Conservation (phyloP, 92 coral and sea anemone species). For the Pocillopora grandis region DNA sequence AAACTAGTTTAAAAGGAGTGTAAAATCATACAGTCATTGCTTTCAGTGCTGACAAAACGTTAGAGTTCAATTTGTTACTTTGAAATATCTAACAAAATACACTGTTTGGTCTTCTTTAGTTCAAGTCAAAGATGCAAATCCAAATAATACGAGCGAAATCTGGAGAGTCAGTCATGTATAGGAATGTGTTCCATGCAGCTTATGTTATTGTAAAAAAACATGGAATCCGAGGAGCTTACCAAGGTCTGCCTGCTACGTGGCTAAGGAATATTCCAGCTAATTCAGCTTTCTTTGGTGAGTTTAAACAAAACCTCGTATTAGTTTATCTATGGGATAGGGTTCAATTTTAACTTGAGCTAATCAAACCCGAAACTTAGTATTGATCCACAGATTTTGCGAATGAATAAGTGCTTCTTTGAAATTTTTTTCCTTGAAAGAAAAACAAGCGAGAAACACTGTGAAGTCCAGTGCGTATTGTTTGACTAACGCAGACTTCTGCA, state of each 20-base stretch:
- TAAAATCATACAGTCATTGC: too few relatives aligned
- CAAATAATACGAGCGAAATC: slow-evolving; percentile 86
- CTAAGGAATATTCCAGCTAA: slow-evolving; percentile 88
- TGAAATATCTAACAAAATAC: not conserved
- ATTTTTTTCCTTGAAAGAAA: too few relatives aligned
- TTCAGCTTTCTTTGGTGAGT: slow-evolving; percentile 85
- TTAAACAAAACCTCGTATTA: not conserved
- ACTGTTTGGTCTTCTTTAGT: slow-evolving; percentile 42
- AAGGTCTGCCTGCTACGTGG: slow-evolving; percentile 82
- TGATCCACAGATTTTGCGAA: too few relatives aligned
- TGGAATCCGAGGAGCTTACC: slow-evolving; percentile 83
- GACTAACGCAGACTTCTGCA: too few relatives aligned
- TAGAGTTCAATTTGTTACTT: too few relatives aligned
- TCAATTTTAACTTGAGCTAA: not conserved
- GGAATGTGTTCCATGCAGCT: slow-evolving; percentile 87
- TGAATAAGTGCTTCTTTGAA: too few relatives aligned
- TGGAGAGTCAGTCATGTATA: slow-evolving; percentile 80
- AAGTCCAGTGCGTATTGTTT: too few relatives aligned
- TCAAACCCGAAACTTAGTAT: too few relatives aligned
- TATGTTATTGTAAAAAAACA: slow-evolving; percentile 72
- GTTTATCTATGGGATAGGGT: not conserved
- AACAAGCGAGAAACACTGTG: too few relatives aligned
- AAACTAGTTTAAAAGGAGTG: too few relatives aligned
- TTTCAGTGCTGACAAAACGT: too few relatives aligned
- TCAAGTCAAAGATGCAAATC: slow-evolving; percentile 91